phyloP scores from a whole-genome alignment of 2,797 vertebrate species.

The Dipus sagitta region DNA sequence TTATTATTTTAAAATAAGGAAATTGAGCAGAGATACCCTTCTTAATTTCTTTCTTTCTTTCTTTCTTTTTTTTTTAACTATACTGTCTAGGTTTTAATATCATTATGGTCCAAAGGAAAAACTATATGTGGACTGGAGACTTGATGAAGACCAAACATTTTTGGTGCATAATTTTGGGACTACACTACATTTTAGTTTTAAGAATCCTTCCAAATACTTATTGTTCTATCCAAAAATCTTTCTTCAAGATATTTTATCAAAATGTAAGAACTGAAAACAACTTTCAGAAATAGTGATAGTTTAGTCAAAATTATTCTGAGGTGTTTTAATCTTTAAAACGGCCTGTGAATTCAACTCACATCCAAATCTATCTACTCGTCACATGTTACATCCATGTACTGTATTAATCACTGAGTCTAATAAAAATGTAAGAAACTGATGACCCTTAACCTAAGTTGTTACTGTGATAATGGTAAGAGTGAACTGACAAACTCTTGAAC shows the following conservation, averaged over 20 bases:
- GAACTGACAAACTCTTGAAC: background rate
- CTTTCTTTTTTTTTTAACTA: background rate
- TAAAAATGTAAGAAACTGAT: constrained; percentile 1
- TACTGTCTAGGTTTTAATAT: background rate
- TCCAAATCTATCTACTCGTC: background rate
- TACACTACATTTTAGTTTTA: background rate
- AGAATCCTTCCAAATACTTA: background rate
- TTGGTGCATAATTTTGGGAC: background rate
- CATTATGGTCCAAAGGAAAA: background rate
- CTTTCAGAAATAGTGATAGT: background rate
- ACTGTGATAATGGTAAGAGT: background rate
- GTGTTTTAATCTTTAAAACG: background rate
- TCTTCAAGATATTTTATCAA: background rate
- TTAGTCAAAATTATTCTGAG: background rate
- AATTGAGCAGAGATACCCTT: background rate
- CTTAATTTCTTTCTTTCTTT: background rate
- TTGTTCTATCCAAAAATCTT: constrained; percentile 17
- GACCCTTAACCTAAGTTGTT: background rate
- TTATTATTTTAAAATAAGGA: background rate
- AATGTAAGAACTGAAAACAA: background rate
- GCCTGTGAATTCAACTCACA: background rate
- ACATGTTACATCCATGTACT: background rate
- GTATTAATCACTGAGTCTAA: background rate
- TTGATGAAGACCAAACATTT: background rate
- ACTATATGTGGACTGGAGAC: background rate